Evolutionary conservation across 2,888 invertebrate species (phyloP).

Genomic region (Tenthredo mesomela): DNA sequence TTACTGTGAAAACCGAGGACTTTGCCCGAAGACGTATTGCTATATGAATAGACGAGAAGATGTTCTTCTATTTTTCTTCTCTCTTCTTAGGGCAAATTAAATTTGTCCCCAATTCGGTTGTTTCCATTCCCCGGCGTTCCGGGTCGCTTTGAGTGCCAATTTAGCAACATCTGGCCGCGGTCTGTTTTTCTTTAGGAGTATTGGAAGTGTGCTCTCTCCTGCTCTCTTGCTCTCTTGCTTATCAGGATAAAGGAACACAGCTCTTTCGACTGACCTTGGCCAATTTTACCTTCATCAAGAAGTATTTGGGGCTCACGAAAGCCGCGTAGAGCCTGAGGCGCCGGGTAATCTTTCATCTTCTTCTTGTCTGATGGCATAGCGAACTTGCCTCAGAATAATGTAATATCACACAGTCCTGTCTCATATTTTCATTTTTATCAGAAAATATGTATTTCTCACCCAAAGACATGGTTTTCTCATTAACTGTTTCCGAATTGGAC

Average conservation of each 20-base stretch:
- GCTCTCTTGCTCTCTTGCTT: slow-evolving; percentile 13
- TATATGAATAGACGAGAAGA: slow-evolving; percentile 31
- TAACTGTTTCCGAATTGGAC: not conserved
- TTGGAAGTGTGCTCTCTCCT: slow-evolving; percentile 57
- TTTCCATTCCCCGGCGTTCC: slow-evolving; percentile 63
- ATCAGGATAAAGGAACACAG: slow-evolving; percentile 24
- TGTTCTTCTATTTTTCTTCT: slow-evolving; percentile 37
- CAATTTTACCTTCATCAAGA: slow-evolving; percentile 45
- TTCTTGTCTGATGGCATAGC: not conserved
- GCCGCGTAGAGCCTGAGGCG: slow-evolving; percentile 6
- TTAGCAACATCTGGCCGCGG: slow-evolving; percentile 70
- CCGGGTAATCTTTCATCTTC: slow-evolving; percentile 42
- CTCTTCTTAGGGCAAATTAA: slow-evolving; percentile 65
- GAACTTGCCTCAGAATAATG: slow-evolving; percentile 33
- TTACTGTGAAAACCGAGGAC: not conserved
- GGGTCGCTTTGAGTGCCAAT: slow-evolving; percentile 68
- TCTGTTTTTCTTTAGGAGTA: slow-evolving; percentile 69
- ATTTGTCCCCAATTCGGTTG: slow-evolving; percentile 70
- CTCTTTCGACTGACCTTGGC: slow-evolving; percentile 39
- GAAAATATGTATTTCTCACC: not conserved
- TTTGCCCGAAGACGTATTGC: not conserved
- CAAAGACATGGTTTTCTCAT: not conserved
- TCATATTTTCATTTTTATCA: not conserved
- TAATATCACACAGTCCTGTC: not conserved
- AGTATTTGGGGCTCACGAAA: slow-evolving; percentile 34